Percentiles rank a stretch among this genome's conserved stretches.
Conservation (phyloP, 2,113 vertebrate genomes). For the Vireo altiloquus region DNA sequence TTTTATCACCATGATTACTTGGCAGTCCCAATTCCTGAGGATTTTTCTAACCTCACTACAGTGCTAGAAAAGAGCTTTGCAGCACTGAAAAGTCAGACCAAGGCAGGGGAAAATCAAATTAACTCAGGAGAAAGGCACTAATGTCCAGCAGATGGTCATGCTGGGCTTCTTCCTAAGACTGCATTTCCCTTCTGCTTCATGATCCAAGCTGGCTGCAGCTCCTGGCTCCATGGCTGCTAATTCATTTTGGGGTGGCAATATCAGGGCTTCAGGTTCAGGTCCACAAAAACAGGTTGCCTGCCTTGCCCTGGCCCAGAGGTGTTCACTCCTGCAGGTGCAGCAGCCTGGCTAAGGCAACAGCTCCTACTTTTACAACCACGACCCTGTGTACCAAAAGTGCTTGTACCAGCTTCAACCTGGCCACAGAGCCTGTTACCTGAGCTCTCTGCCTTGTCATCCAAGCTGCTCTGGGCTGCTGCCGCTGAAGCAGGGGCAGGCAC, state of each 20-base stretch:
- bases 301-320: not conserved
- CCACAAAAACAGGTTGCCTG: not conserved
- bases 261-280: not conserved
- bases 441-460: not conserved
- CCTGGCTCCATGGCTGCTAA: not conserved
- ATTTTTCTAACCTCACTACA: not conserved
- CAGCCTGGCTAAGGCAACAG: not conserved
- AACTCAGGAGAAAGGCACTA: not conserved
- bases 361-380: not conserved
- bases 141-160: not conserved
- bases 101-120: not conserved
- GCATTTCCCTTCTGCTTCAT: not conserved
- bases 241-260: not conserved
- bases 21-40: not conserved
- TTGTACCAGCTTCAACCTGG: not conserved
- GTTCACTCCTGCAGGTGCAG: not conserved
- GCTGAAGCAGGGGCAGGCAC: not conserved
- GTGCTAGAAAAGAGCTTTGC: not conserved
- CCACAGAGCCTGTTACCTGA: not conserved
- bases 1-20: not conserved
- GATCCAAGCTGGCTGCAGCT: not conserved
- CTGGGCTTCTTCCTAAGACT: not conserved
- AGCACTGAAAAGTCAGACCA: not conserved
- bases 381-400: not conserved
- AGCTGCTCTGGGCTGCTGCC: not conserved